Conservation (phyloP, 1,140 invertebrate genomes). For the Bicyclus anynana region DNA sequence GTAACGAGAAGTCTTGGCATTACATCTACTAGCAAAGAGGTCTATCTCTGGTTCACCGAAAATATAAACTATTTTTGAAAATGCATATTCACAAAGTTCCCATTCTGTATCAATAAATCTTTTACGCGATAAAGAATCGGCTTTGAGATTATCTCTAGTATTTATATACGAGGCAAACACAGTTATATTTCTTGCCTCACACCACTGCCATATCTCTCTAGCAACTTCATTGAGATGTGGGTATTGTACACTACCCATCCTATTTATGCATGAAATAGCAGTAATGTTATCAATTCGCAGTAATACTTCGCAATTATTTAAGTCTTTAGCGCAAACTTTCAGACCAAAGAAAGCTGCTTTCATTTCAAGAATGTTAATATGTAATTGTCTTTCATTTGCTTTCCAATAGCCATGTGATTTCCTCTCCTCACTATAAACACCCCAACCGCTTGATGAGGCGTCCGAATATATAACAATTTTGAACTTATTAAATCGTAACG, state of each 20-base stretch:
- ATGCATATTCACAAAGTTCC: constrained; percentile 2
- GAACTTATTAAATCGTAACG: not conserved
- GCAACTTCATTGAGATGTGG: constrained; percentile 2
- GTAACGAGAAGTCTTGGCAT: not conserved
- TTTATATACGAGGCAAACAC: constrained; percentile 16
- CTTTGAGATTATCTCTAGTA: not conserved
- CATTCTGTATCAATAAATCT: constrained; percentile 11
- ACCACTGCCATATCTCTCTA: constrained; percentile 17
- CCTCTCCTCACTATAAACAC: constrained; percentile 1
- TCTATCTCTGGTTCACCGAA: constrained; percentile 12
- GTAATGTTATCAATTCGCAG: constrained; percentile 11
- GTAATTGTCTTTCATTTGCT: not conserved
- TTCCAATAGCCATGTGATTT: constrained; percentile 8
- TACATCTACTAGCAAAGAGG: constrained; percentile 9
- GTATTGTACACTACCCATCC: constrained; percentile 14
- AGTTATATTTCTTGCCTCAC: constrained; percentile 6
- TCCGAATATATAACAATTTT: constrained; percentile 14
- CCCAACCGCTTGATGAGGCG: constrained; percentile 12
- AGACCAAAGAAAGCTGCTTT: constrained; percentile 13
- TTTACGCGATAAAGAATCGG: not conserved
- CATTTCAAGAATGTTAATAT: constrained; percentile 22
- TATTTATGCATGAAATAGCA: constrained; percentile 15
- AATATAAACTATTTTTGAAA: not conserved
- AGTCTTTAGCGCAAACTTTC: not conserved
- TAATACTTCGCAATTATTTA: not conserved